Evolutionary conservation across 1,140 invertebrate species (phyloP), one percentile per base, ranked within the genome.

Genomic region (Zaprionus tsacasi): DNA sequence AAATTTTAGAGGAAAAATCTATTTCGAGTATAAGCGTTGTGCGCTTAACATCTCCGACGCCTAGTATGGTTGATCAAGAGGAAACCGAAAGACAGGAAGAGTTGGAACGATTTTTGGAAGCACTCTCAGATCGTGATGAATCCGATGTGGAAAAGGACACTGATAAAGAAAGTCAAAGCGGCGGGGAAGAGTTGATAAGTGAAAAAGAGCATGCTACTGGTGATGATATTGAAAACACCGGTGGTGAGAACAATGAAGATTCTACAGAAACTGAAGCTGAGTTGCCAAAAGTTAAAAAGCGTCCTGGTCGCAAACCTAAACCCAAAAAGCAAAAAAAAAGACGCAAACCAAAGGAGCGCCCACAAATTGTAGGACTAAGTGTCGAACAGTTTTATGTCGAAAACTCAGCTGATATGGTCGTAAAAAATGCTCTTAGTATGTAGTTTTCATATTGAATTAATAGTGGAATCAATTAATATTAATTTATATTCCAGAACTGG

Each of bases 51-150:
- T 93, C 92, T 25, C 92, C 92, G 7, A 93, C 92, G 11, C 92
- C 91, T 0, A 93, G 92, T 55, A 92, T 92, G 89, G 50, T 88
- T 7, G 91, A 92, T 52, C 91, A 92, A 61, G 91, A 92, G 68
- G 88, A 92, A 70, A 45, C 71, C 1, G 87, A 91, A 55, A 79
- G 81, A 6, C 36, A 79, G 3, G 79, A 91, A 45, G 91, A 92
- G 54, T 38, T 91, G n/a, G 66, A 81, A 3, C 73, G 76, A 11
- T 82, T 79, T 30, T 56, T 91, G 11, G 79, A 81, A 27, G n/a
- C 63, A 13, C 55, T 48, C 17, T 71, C 76, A 6, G 83, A 87
- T 66, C 30, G 64, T 7, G 79, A 74, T 33, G 81, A 83, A n/a
- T 75, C 88, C 0, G 91, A 91, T 40, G 50, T 61, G 13, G 82